A percentile compares a stretch with the other conserved stretches of the same genome.
These are phyloP conservation scores for Fregetta grallaria DNA, from an alignment of 2,113 vertebrate genomes.

Conservation along the genomic window DNA sequence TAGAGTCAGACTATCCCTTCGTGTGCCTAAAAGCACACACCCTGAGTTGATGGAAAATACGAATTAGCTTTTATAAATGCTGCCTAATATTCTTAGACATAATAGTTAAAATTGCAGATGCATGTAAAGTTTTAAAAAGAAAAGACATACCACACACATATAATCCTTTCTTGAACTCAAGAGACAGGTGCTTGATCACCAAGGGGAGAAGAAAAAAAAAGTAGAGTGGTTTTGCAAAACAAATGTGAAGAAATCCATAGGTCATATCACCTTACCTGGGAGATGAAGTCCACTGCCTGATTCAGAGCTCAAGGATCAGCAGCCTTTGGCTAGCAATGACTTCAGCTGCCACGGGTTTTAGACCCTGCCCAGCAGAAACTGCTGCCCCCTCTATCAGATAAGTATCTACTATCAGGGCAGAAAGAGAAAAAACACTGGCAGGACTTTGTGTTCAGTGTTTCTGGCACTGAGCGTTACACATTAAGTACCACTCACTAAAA, in stretches of 20 bases:
- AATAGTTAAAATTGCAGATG: neutral
- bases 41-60: neutral
- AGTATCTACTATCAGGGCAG: conserved; percentile 40
- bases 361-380: conserved; percentile 11
- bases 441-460: conserved; percentile 37
- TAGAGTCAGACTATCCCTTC: neutral
- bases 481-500: neutral
- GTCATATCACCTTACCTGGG: neutral
- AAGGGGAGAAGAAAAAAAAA: neutral
- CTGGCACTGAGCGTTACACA: neutral
- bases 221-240: neutral
- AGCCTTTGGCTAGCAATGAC: conserved; percentile 7
- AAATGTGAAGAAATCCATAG: neutral
- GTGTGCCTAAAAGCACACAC: neutral
- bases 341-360: conserved; percentile 3
- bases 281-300: neutral
- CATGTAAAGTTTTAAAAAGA: neutral
- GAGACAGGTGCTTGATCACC: neutral
- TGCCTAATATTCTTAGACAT: neutral
- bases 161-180: neutral
- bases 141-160: rapidly evolving
- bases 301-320: conserved; percentile 58
- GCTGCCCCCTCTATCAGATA: neutral
- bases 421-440: neutral
- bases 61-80: neutral